Conservation (phyloP, 2,888 invertebrate genomes). For the Empis livida region DNA sequence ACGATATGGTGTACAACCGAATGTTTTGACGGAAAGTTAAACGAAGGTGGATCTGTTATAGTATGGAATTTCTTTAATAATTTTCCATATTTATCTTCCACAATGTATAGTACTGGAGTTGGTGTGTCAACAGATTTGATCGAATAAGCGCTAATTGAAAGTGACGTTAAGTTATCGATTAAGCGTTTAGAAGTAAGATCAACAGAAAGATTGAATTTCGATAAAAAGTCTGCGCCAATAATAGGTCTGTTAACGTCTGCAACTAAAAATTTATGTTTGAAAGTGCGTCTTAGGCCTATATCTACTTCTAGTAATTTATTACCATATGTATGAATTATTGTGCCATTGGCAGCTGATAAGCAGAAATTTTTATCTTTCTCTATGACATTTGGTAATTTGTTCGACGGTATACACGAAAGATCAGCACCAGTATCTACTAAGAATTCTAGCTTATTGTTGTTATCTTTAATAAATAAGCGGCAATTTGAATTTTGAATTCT, state of each 20-base stretch:
- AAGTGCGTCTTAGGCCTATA: constrained; percentile 3
- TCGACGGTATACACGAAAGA: not conserved
- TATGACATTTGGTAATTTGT: too few relatives aligned
- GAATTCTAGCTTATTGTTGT: not conserved
- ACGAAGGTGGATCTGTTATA: not conserved
- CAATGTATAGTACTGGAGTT: not conserved
- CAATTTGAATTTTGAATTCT: not conserved
- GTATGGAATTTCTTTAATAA: not conserved
- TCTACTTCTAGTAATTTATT: constrained; percentile 1
- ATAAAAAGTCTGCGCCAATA: not conserved
- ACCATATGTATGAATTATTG: not conserved
- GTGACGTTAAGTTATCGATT: not conserved
- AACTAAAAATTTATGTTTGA: not conserved
- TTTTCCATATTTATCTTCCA: not conserved
- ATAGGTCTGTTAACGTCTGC: constrained; percentile 2
- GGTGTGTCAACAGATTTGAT: not conserved
- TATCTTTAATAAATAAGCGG: constrained; percentile 5
- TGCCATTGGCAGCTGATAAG: constrained; percentile 2
- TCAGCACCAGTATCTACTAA: constrained; percentile 3
- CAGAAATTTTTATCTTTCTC: not conserved
- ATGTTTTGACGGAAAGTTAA: constrained; percentile 1
- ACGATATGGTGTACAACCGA: constrained; percentile 7
- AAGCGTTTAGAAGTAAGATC: not conserved
- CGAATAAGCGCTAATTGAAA: not conserved
- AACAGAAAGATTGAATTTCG: not conserved